Conservation (phyloP, 2,888 invertebrate genomes). For the Tanypteryx hageni region DNA sequence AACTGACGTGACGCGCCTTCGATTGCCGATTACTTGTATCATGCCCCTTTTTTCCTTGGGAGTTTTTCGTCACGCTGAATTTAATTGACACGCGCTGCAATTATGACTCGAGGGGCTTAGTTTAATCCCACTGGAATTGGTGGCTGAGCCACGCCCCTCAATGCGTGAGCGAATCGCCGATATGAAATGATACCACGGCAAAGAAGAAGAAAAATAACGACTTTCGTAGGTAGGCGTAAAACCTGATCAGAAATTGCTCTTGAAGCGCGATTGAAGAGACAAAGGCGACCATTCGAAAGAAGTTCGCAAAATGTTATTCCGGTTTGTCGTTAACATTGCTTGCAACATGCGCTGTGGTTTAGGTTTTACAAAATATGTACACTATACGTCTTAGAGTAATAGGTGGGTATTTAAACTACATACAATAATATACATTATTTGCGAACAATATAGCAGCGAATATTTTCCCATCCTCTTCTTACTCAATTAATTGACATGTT, state of each 20-base stretch:
- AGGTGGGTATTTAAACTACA: too few relatives aligned
- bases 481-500: too few relatives aligned
- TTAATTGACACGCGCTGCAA: neutral
- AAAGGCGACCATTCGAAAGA: too few relatives aligned
- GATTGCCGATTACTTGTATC: neutral
- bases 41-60: neutral
- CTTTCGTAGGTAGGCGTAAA: neutral
- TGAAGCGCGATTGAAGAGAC: too few relatives aligned
- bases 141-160: neutral
- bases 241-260: neutral
- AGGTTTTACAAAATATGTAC: too few relatives aligned
- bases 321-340: too few relatives aligned
- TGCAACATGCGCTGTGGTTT: too few relatives aligned
- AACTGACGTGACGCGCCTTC: neutral
- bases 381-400: too few relatives aligned
- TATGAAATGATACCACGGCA: neutral
- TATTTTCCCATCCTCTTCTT: too few relatives aligned
- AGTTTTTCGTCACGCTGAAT: slow-evolving; percentile 17
- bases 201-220: neutral
- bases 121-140: neutral
- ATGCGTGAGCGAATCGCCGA: neutral
- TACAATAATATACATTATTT: too few relatives aligned
- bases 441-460: too few relatives aligned
- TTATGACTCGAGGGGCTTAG: neutral
- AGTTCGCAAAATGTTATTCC: too few relatives aligned